Conservation (phyloP, 2,113 vertebrate genomes). For the Amblyornis subalaris region DNA sequence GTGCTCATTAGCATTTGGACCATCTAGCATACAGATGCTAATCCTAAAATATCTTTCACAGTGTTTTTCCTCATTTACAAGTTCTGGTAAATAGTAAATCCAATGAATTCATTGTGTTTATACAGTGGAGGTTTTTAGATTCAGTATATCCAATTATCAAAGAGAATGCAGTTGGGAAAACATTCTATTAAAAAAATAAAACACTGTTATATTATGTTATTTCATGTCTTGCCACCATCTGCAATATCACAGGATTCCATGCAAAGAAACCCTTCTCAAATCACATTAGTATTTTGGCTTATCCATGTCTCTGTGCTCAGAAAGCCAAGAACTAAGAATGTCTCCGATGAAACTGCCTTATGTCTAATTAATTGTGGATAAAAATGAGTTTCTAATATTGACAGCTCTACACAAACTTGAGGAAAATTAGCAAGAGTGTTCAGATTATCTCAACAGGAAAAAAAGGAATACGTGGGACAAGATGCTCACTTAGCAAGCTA, state of each 20-base stretch:
- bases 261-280: not conserved
- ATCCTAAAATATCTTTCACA: conserved; percentile 37
- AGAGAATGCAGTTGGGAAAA: not conserved
- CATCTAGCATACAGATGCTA: conserved; percentile 28
- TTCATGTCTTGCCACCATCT: conserved; percentile 26
- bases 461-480: not conserved
- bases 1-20: conserved; percentile 25
- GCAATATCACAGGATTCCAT: not conserved
- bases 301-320: not conserved
- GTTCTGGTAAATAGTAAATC: conserved; percentile 14
- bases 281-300: not conserved
- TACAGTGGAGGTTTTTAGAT: not conserved
- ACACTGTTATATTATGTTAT: not conserved
- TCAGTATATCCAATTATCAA: not conserved
- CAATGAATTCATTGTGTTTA: not conserved
- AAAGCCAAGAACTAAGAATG: not conserved
- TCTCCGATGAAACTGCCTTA: not conserved
- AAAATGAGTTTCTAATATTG: conserved; percentile 20
- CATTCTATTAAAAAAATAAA: not conserved
- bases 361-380: conserved; percentile 22
- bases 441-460: not conserved
- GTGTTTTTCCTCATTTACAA: conserved; percentile 5
- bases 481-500: not conserved
- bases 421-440: not conserved
- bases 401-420: not conserved